These are phyloP conservation scores for Mesocentrotus franciscanus DNA, from an alignment of 53 echinoderm and acorn worm genomes.

Conservation along the genomic window DNA sequence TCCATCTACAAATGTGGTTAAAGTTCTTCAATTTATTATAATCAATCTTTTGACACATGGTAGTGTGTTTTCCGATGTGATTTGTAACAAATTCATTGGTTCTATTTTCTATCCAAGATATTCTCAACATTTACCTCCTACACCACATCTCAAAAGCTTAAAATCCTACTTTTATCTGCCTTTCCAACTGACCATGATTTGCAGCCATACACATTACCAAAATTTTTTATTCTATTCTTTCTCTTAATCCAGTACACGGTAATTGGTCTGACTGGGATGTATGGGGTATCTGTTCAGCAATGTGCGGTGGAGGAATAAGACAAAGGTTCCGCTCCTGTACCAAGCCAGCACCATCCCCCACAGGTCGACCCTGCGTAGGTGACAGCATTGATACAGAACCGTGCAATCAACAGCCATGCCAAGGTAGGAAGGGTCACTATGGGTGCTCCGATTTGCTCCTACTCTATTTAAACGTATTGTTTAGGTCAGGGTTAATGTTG, in stretches of 20 bases:
- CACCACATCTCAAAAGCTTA: too few relatives aligned
- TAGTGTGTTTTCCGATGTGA: too few relatives aligned
- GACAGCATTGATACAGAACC: constrained; percentile 61
- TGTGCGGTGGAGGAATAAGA: constrained; percentile 82
- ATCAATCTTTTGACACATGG: too few relatives aligned
- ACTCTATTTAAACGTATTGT: neutral
- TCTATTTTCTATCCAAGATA: too few relatives aligned
- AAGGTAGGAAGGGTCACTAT: constrained; percentile 62
- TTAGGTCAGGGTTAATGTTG: too few relatives aligned
- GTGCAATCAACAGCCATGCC: constrained; percentile 85
- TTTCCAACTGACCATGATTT: too few relatives aligned
- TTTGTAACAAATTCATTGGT: too few relatives aligned
- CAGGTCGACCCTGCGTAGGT: constrained; percentile 84
- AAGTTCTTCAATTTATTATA: too few relatives aligned
- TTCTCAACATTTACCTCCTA: too few relatives aligned
- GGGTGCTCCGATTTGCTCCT: neutral
- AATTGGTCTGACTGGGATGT: constrained; percentile 87
- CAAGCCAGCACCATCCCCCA: constrained; percentile 80
- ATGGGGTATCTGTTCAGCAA: constrained; percentile 80
- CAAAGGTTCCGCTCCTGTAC: constrained; percentile 78
- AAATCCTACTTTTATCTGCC: too few relatives aligned
- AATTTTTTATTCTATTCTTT: neutral
- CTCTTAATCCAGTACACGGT: constrained; percentile 77
- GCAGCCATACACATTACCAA: neutral
- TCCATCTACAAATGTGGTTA: too few relatives aligned